These are phyloP conservation scores for Alitta virens DNA, from an alignment of 2,888 invertebrate genomes.

Conservation along the genomic window DNA sequence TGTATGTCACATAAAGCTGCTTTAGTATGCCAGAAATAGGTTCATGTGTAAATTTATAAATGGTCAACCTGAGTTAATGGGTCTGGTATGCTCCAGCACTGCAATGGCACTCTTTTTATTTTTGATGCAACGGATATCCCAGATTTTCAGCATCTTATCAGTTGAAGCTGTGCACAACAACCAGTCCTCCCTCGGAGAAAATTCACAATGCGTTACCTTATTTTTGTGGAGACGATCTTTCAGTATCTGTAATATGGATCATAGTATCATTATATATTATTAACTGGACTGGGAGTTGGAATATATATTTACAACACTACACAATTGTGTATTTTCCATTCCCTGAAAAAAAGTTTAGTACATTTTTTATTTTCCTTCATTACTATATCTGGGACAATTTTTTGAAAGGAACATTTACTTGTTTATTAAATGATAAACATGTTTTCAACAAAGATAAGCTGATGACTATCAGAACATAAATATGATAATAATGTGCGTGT, in stretches of 20 bases:
- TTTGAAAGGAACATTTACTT: too few relatives aligned
- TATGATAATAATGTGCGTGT: too few relatives aligned
- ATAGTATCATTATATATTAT: too few relatives aligned
- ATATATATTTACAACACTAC: too few relatives aligned
- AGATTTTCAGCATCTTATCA: slow-evolving; percentile 44
- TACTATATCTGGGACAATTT: background rate
- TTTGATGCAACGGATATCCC: slow-evolving; percentile 45
- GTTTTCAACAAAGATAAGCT: too few relatives aligned
- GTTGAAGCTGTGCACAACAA: slow-evolving; percentile 42
- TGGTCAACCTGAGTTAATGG: slow-evolving; percentile 47
- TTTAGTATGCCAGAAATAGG: too few relatives aligned
- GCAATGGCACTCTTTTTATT: slow-evolving; percentile 34
- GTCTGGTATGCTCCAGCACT: slow-evolving; percentile 37
- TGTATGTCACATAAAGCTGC: background rate
- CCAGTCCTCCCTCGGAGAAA: slow-evolving; percentile 45
- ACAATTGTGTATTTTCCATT: too few relatives aligned
- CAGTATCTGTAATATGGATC: slow-evolving; percentile 4
- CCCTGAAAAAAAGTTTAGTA: too few relatives aligned
- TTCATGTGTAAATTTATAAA: too few relatives aligned
- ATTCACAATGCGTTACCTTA: slow-evolving; percentile 45
- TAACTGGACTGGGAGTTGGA: too few relatives aligned
- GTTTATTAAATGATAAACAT: too few relatives aligned
- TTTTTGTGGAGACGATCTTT: slow-evolving; percentile 36
- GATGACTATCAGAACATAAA: too few relatives aligned
- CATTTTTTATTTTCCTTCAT: background rate